Evolutionary conservation across 2,113 vertebrate species (phyloP), one percentile per base, ranked within the genome.

Genomic region (Ginglymostoma cirratum): DNA sequence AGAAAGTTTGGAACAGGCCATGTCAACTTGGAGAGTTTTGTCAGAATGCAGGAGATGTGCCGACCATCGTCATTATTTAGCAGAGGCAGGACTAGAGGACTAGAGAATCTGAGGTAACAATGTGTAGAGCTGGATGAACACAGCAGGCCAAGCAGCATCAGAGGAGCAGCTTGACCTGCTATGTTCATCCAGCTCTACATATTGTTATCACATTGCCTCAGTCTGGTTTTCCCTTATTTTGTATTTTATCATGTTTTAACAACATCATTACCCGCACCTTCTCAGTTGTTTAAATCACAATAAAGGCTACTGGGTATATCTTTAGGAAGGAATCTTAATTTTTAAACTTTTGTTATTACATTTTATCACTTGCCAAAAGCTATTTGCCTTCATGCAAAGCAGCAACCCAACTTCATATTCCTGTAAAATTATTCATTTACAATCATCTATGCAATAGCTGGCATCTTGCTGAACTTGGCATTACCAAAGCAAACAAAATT

Each of bases 401-500:
- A 30, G 69, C 10, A 95, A 30, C 1, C 38, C 94, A 95, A 72
- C 69, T 21, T 69, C 67, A 34, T 48, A 27, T 5, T 95, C 42
- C 94, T 76, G 45, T 48, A 72, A 52, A 95, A 95, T 95, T 95
- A 72, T 76, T 95, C 94, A 72, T 72, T 72, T 48, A 30, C 8
- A 0, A 95, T 72, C n/a, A 45, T 76, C 94, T 48, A 17, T 34
- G 45, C 66, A 72, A 76, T 48, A 17, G 45, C 66, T 72, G 45
- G 3, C 15, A 42, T 34, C 93, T 95, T 27, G 19, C 93, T 72
- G 38, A 94, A 70, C 38, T 69, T 66, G 7, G 90, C 34, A 48
- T 70, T 70, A 70, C n/a, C 10, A 66, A 94, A 69, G 69, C 94
- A 72, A 95, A 95, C 42, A 95, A 72, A 72, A 95, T 95, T 52